These are phyloP conservation scores for Saguinus midas DNA, from an alignment of 2,113 vertebrate species.

Conservation along the genomic window DNA sequence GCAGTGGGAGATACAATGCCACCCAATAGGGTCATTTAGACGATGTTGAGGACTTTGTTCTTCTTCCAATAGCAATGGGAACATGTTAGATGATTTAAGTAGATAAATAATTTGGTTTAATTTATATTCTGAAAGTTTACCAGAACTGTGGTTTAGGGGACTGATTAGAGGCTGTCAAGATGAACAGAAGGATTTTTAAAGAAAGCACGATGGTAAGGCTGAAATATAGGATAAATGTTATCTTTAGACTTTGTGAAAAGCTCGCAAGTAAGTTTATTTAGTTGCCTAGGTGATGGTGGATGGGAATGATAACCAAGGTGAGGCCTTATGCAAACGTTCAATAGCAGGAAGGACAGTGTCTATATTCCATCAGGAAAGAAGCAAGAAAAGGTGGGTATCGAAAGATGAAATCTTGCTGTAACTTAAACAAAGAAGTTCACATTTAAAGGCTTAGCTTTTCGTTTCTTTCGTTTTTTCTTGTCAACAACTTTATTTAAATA, in stretches of 20 bases:
- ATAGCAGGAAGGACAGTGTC: background rate
- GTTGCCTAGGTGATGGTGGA: background rate
- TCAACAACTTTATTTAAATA: background rate
- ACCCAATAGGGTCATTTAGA: background rate
- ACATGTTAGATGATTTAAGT: background rate
- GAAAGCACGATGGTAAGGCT: background rate
- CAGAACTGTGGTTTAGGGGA: background rate
- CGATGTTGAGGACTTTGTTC: background rate
- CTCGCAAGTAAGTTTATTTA: background rate
- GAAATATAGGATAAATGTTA: background rate
- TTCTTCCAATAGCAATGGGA: background rate
- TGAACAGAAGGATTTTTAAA: too few species aligned
- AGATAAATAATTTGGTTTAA: background rate
- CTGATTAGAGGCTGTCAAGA: background rate
- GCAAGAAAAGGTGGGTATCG: background rate
- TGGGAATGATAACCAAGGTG: too few species aligned
- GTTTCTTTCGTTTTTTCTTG: background rate
- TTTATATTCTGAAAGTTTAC: background rate
- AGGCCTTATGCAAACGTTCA: background rate
- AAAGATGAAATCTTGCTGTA: background rate
- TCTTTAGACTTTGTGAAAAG: background rate
- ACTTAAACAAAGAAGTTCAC: accelerated
- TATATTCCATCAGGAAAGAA: background rate
- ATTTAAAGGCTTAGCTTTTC: background rate
- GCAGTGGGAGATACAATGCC: background rate